These are phyloP conservation scores for Ectemnius cavifrons DNA, from an alignment of 2,888 invertebrate species.

Conservation along the genomic window DNA sequence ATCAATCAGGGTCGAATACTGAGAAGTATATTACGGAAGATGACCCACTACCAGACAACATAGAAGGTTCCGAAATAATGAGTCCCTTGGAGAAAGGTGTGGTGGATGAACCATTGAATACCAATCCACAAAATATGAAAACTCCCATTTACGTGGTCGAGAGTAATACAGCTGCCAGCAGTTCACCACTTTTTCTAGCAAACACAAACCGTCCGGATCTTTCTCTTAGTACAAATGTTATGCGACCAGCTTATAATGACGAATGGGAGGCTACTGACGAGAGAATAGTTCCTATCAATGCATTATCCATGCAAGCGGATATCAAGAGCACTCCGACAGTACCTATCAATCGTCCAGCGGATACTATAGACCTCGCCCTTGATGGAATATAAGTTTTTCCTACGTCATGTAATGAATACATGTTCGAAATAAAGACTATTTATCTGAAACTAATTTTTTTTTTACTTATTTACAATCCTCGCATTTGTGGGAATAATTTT, in stretches of 20 bases:
- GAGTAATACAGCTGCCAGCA: conserved; percentile 3
- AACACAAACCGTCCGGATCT: conserved; percentile 18
- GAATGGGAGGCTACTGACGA: conserved; percentile 47
- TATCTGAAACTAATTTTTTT: too few relatives aligned
- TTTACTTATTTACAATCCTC: too few relatives aligned
- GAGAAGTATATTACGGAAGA: not conserved
- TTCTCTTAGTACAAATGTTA: conserved; percentile 7
- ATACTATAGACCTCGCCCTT: not conserved
- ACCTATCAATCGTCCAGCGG: not conserved
- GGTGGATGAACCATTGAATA: not conserved
- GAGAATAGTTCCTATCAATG: conserved; percentile 12
- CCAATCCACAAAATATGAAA: not conserved
- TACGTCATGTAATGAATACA: conserved; percentile 1
- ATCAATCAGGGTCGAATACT: not conserved
- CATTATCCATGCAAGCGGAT: not conserved
- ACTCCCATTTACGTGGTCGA: not conserved
- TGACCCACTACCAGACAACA: not conserved
- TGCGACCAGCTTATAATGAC: conserved; percentile 22
- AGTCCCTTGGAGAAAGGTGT: not conserved
- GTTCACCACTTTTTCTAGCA: conserved; percentile 7
- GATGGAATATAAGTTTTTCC: conserved; percentile 14
- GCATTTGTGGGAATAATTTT: not conserved
- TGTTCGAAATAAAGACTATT: too few relatives aligned
- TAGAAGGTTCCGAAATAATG: not conserved
- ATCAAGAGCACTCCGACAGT: not conserved